Percentiles rank a stretch among this genome's conserved stretches.
Evolutionary conservation across 2,113 vertebrate species (phyloP).

Genomic region (Ornithorhynchus anatinus): DNA sequence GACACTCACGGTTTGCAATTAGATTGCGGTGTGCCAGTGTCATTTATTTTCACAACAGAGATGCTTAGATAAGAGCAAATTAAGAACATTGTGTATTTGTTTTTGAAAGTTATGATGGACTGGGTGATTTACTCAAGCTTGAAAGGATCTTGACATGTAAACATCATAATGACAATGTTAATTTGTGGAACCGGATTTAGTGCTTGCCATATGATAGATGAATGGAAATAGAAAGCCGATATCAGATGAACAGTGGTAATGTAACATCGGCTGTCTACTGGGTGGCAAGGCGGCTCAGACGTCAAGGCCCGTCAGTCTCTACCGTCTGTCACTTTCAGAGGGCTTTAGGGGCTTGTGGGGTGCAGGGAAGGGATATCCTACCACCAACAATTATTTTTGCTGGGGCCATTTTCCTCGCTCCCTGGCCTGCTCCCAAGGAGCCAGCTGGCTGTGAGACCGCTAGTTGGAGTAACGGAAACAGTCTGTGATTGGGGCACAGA

Average conservation of each 20-base stretch:
- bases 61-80: background rate
- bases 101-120: background rate
- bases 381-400: too few species aligned
- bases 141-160: constrained; percentile 22
- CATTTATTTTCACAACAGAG: background rate
- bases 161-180: background rate
- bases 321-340: too few species aligned
- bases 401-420: too few species aligned
- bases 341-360: too few species aligned
- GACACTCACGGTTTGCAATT: too few species aligned
- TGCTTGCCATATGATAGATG: constrained; percentile 9
- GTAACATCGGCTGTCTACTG: background rate
- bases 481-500: too few species aligned
- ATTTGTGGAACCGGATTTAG: constrained; percentile 5
- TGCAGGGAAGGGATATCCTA: too few species aligned
- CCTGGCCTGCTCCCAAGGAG: too few species aligned
- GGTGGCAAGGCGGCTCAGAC: too few species aligned
- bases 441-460: too few species aligned
- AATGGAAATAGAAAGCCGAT: background rate
- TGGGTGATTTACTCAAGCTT: background rate
- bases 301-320: too few species aligned
- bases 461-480: too few species aligned
- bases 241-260: background rate
- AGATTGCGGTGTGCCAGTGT: background rate
- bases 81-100: background rate